phyloP scores from a whole-genome alignment of 1,140 invertebrate genomes.

The Heterodera carotae region DNA sequence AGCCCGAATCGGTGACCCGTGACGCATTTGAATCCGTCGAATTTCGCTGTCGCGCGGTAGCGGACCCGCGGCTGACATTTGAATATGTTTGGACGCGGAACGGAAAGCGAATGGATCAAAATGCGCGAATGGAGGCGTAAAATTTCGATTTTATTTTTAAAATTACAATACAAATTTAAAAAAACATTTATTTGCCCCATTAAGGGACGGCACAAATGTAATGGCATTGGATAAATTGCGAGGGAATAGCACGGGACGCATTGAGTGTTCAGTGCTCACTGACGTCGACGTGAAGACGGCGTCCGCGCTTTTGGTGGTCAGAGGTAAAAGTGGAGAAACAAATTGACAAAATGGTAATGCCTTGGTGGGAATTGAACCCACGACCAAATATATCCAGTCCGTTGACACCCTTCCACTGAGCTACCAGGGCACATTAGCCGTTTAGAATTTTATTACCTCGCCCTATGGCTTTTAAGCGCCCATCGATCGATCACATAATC shows the following conservation, averaged over 20 bases:
- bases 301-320: constrained; percentile 68
- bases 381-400: too few species aligned
- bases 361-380: constrained; percentile 11
- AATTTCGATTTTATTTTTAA: not conserved
- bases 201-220: constrained; percentile 72
- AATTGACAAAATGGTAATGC: not conserved
- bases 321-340: constrained; percentile 35
- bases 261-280: constrained; percentile 91
- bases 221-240: constrained; percentile 88
- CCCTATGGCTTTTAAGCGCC: too few species aligned
- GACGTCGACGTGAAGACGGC: constrained; percentile 81
- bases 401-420: too few species aligned
- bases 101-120: constrained; percentile 67
- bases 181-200: constrained; percentile 9
- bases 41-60: constrained; percentile 86
- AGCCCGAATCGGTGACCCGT: constrained; percentile 85
- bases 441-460: too few species aligned
- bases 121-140: constrained; percentile 27
- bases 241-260: constrained; percentile 88
- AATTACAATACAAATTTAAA: not conserved
- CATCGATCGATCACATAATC: too few species aligned
- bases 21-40: constrained; percentile 83
- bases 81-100: constrained; percentile 81
- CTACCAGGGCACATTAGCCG: too few species aligned
- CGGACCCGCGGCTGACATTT: constrained; percentile 78